Evolutionary conservation across 2,113 vertebrate species (phyloP).

Genomic region (Capra hircus): DNA sequence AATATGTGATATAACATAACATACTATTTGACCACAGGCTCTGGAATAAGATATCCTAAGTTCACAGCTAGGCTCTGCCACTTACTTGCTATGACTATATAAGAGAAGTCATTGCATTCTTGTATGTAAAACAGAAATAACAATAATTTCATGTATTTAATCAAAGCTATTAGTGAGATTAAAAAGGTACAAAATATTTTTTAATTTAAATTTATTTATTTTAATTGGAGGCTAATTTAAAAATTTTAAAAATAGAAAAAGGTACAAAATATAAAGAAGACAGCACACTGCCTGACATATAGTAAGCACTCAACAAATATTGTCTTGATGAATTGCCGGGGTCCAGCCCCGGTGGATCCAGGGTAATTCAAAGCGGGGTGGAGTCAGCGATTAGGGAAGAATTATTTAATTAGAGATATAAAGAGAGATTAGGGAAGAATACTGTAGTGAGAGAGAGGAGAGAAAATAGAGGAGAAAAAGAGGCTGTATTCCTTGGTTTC

Average conservation of each 20-base stretch:
- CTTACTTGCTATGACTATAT: not conserved
- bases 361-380: too few species aligned
- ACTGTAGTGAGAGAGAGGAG: too few species aligned
- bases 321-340: not conserved
- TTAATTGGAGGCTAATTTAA: too few species aligned
- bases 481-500: too few species aligned
- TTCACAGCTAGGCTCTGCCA: not conserved
- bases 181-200: not conserved
- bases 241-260: not conserved
- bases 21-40: not conserved
- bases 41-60: not conserved
- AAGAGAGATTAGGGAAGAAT: too few species aligned
- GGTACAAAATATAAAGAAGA: not conserved
- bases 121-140: not conserved
- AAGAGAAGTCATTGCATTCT: not conserved
- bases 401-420: too few species aligned
- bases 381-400: too few species aligned
- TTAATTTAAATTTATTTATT: too few species aligned
- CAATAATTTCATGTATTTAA: not conserved
- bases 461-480: too few species aligned
- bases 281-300: not conserved
- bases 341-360: too few species aligned
- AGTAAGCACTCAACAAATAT: not conserved
- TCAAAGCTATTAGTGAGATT: not conserved
- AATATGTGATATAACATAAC: not conserved